phyloP scores from a whole-genome alignment of 2,797 vertebrate genomes.

The Prunella strophiata region DNA sequence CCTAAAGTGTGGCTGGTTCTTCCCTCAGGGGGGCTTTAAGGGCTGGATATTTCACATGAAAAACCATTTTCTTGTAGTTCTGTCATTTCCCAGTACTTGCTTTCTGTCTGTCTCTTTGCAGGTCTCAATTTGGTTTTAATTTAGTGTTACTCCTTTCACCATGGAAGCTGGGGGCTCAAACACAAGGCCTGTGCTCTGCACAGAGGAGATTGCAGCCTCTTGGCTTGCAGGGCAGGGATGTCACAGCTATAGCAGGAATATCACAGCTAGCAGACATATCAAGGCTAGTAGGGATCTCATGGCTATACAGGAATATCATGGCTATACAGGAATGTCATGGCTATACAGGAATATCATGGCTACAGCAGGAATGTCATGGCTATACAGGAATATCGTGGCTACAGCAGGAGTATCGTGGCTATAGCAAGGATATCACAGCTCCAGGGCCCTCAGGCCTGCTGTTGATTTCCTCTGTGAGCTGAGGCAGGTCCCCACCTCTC shows the following conservation, averaged over 20 bases:
- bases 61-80: neutral
- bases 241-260: neutral
- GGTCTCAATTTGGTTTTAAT: neutral
- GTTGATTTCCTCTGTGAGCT: neutral
- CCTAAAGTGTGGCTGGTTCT: neutral
- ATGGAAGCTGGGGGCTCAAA: neutral
- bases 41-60: neutral
- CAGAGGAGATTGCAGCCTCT: neutral
- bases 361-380: neutral
- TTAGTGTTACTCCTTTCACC: neutral
- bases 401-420: neutral
- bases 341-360: neutral
- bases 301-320: neutral
- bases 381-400: neutral
- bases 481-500: neutral
- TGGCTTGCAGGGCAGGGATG: neutral
- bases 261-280: neutral
- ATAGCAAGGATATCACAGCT: neutral
- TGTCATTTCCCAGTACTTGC: neutral
- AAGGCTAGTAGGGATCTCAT: neutral
- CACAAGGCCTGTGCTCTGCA: neutral
- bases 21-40: neutral
- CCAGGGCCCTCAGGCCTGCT: neutral
- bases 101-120: neutral
- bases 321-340: neutral